Conservation (phyloP, 2,888 invertebrate species). For the Tenthredo notha region DNA sequence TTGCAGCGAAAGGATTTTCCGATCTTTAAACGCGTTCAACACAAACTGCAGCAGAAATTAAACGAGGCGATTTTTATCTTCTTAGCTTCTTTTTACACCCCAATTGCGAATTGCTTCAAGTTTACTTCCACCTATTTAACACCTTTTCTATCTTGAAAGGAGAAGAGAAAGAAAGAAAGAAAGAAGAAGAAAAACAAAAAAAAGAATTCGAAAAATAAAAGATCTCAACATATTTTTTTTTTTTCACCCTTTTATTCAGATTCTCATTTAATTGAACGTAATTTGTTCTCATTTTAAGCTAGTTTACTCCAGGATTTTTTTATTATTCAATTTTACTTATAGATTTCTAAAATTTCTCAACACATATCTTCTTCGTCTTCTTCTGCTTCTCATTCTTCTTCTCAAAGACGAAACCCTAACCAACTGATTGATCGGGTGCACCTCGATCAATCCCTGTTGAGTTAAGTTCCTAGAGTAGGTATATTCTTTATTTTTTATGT, state of each 20-base stretch:
- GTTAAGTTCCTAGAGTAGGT: slow-evolving; percentile 31
- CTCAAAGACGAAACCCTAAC: background rate
- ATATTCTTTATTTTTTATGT: slow-evolving; percentile 61
- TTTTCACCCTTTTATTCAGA: background rate
- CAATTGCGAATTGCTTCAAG: background rate
- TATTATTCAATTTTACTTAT: too few relatives aligned
- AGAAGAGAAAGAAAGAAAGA: background rate
- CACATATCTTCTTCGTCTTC: background rate
- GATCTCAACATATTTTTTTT: too few relatives aligned
- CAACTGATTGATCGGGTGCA: slow-evolving; percentile 63
- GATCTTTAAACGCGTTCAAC: background rate
- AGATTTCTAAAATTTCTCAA: background rate
- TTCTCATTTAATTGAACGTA: background rate
- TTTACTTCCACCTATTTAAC: background rate
- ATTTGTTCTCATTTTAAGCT: background rate
- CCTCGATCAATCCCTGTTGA: slow-evolving; percentile 64
- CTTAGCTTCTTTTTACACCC: background rate
- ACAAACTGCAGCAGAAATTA: background rate
- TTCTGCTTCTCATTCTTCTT: background rate
- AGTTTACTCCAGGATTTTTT: too few relatives aligned
- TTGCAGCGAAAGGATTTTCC: background rate
- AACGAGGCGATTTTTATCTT: slow-evolving; percentile 18
- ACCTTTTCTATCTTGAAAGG: background rate
- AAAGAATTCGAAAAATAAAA: too few relatives aligned
- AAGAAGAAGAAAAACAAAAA: too few relatives aligned